Base-by-base conservation (phyloP, 2,797 vertebrate genomes). In the Ctenosaura bakeri region DNA sequence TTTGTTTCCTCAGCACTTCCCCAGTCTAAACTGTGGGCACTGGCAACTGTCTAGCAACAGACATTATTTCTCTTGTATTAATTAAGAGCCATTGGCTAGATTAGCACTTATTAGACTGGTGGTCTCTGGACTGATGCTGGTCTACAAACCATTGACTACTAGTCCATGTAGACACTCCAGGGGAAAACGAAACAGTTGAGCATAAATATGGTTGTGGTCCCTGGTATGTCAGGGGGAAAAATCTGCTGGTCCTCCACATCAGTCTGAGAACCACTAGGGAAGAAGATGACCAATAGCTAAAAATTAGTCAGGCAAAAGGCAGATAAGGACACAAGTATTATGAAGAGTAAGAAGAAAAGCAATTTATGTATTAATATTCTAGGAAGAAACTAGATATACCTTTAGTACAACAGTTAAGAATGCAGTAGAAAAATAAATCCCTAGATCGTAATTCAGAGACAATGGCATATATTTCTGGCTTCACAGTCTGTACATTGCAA, bases 361-460 rank as follows among this genome's bases (percentile, higher is more conserved):
- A 81, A 88, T 29, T n/a, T 14, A 32, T 73, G 50, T 14, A 13
- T 5, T 74, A n/a, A 42, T 73, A 82, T 5, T 59, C 26, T 2
- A 29, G 18, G 66, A 59, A 82, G 79, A 88, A 59, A 82, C 14
- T 88, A 79, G 81, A 62, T 83, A 62, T 82, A 18, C 59, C 18
- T 46, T 62, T 20, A 88, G 81, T 46, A n/a, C 38, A 59, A 59
- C 20, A 59, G 54, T 59, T 62, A 84, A 18, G 71, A 59, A 35
- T 74, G 24, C 26, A 42, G 35, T 59, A 76, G 56, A 86, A 86
- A 76, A 86, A 76, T 73, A 35, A 77, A 42, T 74, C 52, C 66
- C 52, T 74, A 38, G 52, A 76, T 18, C 35, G 26, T 59, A 76
- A 76, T 64, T 64, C 81, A 77, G 80, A 62, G 16, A n/a, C 38